Conservation (phyloP, 1,140 invertebrate genomes). For the Bombyx mori region ASM3026992v2 NC_085128.1:1381501-1382000, state of each 20-base stretch:
- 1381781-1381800: conserved; percentile 64
- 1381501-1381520: too few species aligned
- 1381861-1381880: conserved; percentile 9
- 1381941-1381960: too few species aligned
- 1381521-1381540: too few species aligned
- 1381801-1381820: conserved; percentile 64
- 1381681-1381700: neutral
- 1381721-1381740: conserved; percentile 24
- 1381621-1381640: too few species aligned
- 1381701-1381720: conserved; percentile 18
- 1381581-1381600: neutral
- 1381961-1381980: too few species aligned
- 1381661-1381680: conserved; percentile 5
- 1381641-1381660: neutral
- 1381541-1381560: too few species aligned
- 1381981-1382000: too few species aligned
- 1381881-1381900: conserved; percentile 2
- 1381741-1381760: conserved; percentile 44
- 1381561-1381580: neutral
- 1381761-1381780: conserved; percentile 70
- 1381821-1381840: conserved; percentile 43
- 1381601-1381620: neutral
- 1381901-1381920: too few species aligned
- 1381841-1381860: conserved; percentile 38
- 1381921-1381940: too few species aligned